phyloP scores from a whole-genome alignment of 1,140 invertebrate genomes.

The Zaprionus ghesquierei region DNA sequence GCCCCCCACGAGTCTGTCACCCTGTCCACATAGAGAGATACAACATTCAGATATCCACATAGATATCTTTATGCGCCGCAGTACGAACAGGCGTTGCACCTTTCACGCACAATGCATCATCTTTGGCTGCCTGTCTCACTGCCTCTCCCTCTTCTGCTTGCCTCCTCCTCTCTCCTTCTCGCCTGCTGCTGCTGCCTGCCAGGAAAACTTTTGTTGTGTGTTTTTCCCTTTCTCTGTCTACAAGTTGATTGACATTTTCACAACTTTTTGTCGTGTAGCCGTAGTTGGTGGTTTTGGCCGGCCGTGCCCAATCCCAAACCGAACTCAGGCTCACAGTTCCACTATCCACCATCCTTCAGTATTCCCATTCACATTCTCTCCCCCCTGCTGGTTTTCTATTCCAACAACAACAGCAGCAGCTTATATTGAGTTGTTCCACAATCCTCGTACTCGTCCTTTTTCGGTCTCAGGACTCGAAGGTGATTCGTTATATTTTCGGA shows the following conservation, averaged over 20 bases:
- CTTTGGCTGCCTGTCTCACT: slow-evolving; percentile 60
- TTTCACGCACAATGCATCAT: slow-evolving; percentile 81
- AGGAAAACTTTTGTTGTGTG: slow-evolving; percentile 66
- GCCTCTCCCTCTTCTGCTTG: slow-evolving; percentile 18
- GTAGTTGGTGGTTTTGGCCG: slow-evolving; percentile 33
- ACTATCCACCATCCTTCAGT: slow-evolving; percentile 1
- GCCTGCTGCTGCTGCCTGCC: slow-evolving; percentile 19
- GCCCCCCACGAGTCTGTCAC: slow-evolving; percentile 74
- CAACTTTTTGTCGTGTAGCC: slow-evolving; percentile 75
- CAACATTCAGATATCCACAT: slow-evolving; percentile 70
- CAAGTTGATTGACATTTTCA: slow-evolving; percentile 81
- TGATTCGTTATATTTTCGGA: slow-evolving; percentile 82
- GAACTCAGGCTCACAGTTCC: not conserved
- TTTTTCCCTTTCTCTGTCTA: slow-evolving; percentile 39
- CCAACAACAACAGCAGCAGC: not conserved
- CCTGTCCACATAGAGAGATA: slow-evolving; percentile 74
- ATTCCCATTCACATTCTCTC: slow-evolving; percentile 28
- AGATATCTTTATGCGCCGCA: slow-evolving; percentile 64
- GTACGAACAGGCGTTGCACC: slow-evolving; percentile 54
- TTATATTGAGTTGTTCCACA: slow-evolving; percentile 24
- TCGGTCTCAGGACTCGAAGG: slow-evolving; percentile 66
- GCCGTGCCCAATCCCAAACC: slow-evolving; percentile 25
- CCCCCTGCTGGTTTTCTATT: slow-evolving; percentile 14
- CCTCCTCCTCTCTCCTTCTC: not conserved
- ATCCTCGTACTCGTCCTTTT: slow-evolving; percentile 61